A percentile compares a stretch with the other conserved stretches of the same genome.
These are phyloP conservation scores for Falco concolor DNA, from an alignment of 2,797 vertebrate species.

Conservation along the genomic window DNA sequence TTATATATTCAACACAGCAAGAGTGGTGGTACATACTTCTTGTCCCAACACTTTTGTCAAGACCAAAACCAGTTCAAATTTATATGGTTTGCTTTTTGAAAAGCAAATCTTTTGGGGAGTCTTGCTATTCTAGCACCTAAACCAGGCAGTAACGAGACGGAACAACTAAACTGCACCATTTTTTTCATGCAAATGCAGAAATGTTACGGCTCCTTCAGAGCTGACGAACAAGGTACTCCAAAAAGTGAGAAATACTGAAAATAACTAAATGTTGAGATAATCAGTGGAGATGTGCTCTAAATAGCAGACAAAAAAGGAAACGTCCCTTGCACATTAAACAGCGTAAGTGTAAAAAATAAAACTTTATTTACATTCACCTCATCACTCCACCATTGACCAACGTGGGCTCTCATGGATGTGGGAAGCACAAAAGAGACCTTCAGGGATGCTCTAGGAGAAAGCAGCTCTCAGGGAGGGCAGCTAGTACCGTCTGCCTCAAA, in stretches of 20 bases:
- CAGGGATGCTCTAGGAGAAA: not conserved
- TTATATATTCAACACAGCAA: not conserved
- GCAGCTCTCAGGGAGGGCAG: not conserved
- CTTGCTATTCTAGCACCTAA: not conserved
- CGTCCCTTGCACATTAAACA: not conserved
- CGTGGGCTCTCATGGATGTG: accelerated
- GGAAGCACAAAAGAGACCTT: not conserved
- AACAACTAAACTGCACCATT: not conserved
- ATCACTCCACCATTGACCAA: not conserved
- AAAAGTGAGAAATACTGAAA: not conserved
- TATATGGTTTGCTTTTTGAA: not conserved
- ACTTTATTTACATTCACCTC: constrained; percentile 19
- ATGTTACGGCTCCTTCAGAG: not conserved
- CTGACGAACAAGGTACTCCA: not conserved
- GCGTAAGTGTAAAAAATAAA: not conserved
- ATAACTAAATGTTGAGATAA: not conserved
- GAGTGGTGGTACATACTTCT: not conserved
- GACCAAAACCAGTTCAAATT: not conserved
- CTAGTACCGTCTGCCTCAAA: not conserved
- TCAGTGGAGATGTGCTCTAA: not conserved
- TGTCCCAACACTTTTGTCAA: not conserved
- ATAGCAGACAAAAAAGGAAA: not conserved
- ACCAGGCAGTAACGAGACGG: accelerated
- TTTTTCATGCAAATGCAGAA: not conserved
- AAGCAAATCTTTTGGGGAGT: not conserved